phyloP scores from a whole-genome alignment of 2,888 invertebrate genomes.

The Mythimna ferrago region DNA sequence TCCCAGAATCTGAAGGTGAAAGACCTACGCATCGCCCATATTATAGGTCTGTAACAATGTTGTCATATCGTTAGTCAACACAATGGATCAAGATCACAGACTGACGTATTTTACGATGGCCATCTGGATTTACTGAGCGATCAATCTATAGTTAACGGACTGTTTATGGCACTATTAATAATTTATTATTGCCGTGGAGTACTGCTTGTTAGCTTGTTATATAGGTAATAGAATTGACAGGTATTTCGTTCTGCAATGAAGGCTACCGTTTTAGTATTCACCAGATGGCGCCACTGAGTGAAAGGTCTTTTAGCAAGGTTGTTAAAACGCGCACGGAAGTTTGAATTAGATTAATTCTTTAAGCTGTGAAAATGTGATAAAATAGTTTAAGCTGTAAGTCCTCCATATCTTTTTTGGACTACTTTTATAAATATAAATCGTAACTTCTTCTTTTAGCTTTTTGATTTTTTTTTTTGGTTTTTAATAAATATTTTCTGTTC shows the following conservation, averaged over 20 bases:
- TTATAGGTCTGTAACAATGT: conserved; percentile 14
- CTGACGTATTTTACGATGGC: conserved; percentile 75
- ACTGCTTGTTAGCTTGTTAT: conserved; percentile 24
- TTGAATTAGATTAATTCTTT: too few species aligned
- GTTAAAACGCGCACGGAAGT: too few species aligned
- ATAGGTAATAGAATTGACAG: background rate
- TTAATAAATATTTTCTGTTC: too few species aligned
- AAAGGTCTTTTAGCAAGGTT: too few species aligned
- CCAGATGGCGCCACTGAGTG: too few species aligned
- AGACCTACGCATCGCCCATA: conserved; percentile 16
- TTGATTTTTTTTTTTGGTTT: too few species aligned
- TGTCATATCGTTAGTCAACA: conserved; percentile 45
- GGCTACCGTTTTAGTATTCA: too few species aligned
- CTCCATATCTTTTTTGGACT: too few species aligned
- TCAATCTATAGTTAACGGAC: conserved; percentile 66
- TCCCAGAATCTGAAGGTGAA: background rate
- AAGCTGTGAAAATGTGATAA: too few species aligned
- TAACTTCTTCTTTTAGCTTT: too few species aligned
- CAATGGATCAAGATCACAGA: conserved; percentile 64
- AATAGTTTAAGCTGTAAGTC: too few species aligned
- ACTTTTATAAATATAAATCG: too few species aligned
- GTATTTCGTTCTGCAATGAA: background rate
- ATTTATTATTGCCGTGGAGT: conserved; percentile 40
- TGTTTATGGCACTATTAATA: conserved; percentile 69
- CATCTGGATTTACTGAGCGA: conserved; percentile 76